These are phyloP conservation scores for Thera britannica DNA, from an alignment of 2,888 invertebrate species.

Conservation along the genomic window DNA sequence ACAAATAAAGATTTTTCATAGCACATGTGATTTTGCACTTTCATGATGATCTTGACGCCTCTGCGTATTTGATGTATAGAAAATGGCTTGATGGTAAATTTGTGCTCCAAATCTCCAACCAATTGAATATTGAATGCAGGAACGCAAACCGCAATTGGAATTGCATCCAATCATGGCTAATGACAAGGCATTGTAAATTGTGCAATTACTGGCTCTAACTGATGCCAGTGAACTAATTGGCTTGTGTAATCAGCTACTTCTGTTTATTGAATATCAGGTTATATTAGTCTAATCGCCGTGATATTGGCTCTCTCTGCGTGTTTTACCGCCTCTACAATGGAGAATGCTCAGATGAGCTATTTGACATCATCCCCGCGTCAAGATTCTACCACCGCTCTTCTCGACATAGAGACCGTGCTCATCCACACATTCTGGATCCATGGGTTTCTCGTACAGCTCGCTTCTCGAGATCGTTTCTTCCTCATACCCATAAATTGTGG, in stretches of 20 bases:
- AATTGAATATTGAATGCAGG: slow-evolving; percentile 3
- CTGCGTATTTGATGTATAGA: neutral
- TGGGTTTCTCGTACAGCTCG: too few relatives aligned
- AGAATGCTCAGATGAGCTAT: too few relatives aligned
- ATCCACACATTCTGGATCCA: too few relatives aligned
- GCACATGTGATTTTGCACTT: neutral
- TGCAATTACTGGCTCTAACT: slow-evolving; percentile 24
- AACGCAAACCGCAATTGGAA: slow-evolving; percentile 1
- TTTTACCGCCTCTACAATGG: neutral
- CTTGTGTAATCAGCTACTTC: slow-evolving; percentile 9
- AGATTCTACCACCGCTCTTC: too few relatives aligned
- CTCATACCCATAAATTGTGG: too few relatives aligned
- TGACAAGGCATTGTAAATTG: slow-evolving; percentile 23
- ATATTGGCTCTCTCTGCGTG: neutral
- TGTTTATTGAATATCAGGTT: slow-evolving; percentile 6
- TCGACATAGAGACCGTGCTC: too few relatives aligned
- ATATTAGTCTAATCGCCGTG: neutral
- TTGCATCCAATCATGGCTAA: slow-evolving; percentile 18
- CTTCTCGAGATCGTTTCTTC: too few relatives aligned
- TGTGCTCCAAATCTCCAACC: neutral
- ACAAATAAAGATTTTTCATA: too few relatives aligned
- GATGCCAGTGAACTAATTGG: slow-evolving; percentile 19
- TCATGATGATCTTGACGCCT: neutral
- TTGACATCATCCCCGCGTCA: too few relatives aligned
- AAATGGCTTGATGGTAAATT: neutral